Conservation (phyloP, 2,113 vertebrate species). For the Callaeas wilsoni region DNA sequence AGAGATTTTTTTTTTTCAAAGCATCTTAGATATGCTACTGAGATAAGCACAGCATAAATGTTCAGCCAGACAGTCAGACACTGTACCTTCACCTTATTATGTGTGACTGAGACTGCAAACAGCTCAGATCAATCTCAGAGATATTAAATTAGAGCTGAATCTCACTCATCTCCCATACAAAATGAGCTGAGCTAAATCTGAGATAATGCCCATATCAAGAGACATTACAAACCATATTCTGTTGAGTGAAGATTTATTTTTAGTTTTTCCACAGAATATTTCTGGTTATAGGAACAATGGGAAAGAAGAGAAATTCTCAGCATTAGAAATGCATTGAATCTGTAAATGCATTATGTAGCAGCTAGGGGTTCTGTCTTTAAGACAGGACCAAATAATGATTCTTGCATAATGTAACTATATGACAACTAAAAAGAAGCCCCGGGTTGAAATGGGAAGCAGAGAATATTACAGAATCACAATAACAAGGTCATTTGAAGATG, state of each 20-base stretch:
- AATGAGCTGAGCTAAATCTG: constrained; percentile 6
- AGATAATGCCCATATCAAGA: constrained; percentile 29
- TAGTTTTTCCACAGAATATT: constrained; percentile 42
- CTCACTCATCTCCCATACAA: constrained; percentile 5
- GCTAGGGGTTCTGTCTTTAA: constrained; percentile 36
- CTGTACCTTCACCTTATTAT: constrained; percentile 30
- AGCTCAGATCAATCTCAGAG: constrained; percentile 51
- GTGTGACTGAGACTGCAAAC: constrained; percentile 23
- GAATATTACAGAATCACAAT: constrained; percentile 5
- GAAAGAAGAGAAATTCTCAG: neutral
- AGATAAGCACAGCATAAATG: constrained; percentile 9
- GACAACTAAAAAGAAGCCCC: neutral
- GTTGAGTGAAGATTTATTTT: constrained; percentile 42
- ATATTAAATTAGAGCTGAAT: constrained; percentile 55
- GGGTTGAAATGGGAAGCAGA: neutral
- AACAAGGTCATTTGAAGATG: constrained; percentile 31
- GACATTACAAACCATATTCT: constrained; percentile 21
- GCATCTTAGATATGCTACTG: neutral
- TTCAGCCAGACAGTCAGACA: constrained; percentile 2
- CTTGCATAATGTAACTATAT: constrained; percentile 32
- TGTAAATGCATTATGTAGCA: constrained; percentile 53
- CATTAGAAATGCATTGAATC: constrained; percentile 61
- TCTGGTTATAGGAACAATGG: constrained; percentile 40
- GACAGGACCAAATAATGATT: constrained; percentile 21
- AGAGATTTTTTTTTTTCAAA: neutral